Conservation (phyloP, 2,113 vertebrate genomes). For the Paramisgurnus dabryanus region DNA sequence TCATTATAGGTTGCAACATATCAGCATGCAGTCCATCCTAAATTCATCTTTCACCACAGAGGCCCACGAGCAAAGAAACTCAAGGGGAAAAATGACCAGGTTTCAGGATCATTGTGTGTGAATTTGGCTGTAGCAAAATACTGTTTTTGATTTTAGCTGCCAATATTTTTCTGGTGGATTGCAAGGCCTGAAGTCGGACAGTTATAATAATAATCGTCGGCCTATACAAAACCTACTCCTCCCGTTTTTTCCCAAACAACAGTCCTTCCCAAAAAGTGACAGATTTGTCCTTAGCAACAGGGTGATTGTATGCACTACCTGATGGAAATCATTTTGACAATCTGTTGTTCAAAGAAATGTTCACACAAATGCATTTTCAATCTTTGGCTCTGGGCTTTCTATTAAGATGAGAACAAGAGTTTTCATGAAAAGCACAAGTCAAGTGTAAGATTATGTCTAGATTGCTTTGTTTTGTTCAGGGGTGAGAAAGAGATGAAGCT, state of each 20-base stretch:
- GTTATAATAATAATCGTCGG: constrained; percentile 51
- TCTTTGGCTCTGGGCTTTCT: constrained; percentile 55
- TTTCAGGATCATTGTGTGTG: constrained; percentile 49
- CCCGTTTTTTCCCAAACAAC: constrained; percentile 21
- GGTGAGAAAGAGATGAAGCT: constrained; percentile 32
- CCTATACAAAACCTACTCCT: constrained; percentile 6
- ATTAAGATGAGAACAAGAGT: constrained; percentile 58
- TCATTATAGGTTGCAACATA: constrained; percentile 61
- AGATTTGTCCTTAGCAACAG: constrained; percentile 48
- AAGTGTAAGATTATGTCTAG: constrained; percentile 64
- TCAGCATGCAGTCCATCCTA: constrained; percentile 53
- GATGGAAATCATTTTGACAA: constrained; percentile 59
- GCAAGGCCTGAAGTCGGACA: constrained; percentile 2
- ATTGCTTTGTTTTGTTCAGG: constrained; percentile 43
- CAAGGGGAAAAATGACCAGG: constrained; percentile 56
- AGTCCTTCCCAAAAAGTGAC: constrained; percentile 31
- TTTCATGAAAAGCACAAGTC: constrained; percentile 62
- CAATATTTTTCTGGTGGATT: constrained; percentile 25
- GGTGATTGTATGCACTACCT: constrained; percentile 52
- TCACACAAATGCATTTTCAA: constrained; percentile 57
- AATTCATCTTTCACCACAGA: constrained; percentile 45
- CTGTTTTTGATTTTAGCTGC: constrained; percentile 20
- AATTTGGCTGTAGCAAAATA: constrained; percentile 56
- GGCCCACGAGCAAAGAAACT: constrained; percentile 51
- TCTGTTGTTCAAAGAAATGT: constrained; percentile 55